Evolutionary conservation across 2,113 vertebrate species (phyloP), one percentile per base, ranked within the genome.

Genomic region (Gopherus flavomarginatus): DNA sequence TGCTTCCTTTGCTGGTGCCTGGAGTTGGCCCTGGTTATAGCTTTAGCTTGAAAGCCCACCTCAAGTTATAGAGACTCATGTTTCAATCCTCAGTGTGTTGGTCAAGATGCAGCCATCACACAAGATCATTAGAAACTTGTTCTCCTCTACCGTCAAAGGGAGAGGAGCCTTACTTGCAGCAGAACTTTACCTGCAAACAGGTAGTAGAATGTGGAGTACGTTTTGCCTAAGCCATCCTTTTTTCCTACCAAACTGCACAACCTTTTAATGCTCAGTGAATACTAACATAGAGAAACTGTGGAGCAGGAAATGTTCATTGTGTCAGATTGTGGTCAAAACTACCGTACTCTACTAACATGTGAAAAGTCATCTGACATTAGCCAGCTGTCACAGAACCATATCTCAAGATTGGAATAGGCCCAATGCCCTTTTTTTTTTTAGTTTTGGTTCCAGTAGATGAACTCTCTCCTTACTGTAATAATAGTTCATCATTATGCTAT

Each of bases 401-500:
- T 35, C 80, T 90, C 0, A 0, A 80, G 94, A 82, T 24, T 91
- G 65, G 80, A 88, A 86, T 88, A 95, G 81, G 85, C 90, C 92
- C 93, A 90, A 47, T 87, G 57, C 1, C 4, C 54, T 94, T 26
- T 88, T 75, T 85, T 13, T 90, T 90, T 86, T 96, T 91, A 59
- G 57, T 96, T 92, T 96, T 93, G 86, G n/a, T 97, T 97, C 92
- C 93, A 96, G 91, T 92, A 95, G 89, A 88, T 92, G 93, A 77
- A 85, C 69, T 97, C 84, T 96, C 92, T 96, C 84, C 92, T 95
- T 88, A 96, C 92, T 97, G 90, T 89, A 96, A 97, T 93, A 91
- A 86, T 90, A 91, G 47, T 96, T 93, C 95, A 85, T 96, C 92
- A 96, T 91, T 95, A 77, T 94, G 91, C 86, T 95, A 89, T 97